A percentile compares a stretch with the other conserved stretches of the same genome.
These are phyloP conservation scores for Planococcus citri DNA, from an alignment of 1,140 invertebrate genomes.

Conservation along the genomic window DNA sequence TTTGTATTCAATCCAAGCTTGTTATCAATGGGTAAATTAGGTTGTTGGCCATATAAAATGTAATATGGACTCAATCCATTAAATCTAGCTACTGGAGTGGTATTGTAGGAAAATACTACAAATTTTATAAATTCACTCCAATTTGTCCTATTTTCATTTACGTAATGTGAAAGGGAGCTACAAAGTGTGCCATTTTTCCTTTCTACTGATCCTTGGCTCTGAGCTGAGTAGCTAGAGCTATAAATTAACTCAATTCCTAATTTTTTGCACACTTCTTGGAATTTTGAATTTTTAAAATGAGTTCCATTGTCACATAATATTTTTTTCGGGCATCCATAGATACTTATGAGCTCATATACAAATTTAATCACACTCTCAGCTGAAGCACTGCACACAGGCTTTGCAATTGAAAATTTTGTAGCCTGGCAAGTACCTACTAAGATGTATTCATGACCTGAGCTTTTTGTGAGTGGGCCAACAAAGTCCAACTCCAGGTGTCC, in stretches of 20 bases:
- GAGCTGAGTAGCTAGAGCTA: neutral
- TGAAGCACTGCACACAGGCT: neutral
- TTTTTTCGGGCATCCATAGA: neutral
- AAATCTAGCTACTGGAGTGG: neutral
- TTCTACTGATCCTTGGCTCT: conserved; percentile 15
- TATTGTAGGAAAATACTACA: neutral
- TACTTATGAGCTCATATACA: neutral
- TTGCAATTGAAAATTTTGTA: neutral
- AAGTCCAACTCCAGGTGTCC: neutral
- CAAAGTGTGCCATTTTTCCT: conserved; percentile 12
- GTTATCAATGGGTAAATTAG: neutral
- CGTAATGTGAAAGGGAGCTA: conserved; percentile 4
- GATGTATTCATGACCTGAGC: neutral
- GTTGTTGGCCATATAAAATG: neutral
- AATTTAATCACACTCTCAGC: neutral
- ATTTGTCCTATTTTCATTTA: conserved; percentile 14
- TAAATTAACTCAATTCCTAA: conserved; percentile 14
- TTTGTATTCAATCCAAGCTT: neutral
- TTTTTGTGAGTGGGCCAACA: conserved; percentile 10
- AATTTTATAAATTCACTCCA: neutral
- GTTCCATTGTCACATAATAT: conserved; percentile 9
- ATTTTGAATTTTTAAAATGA: conserved; percentile 5
- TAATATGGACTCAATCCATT: neutral
- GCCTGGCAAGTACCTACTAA: neutral
- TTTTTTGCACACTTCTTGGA: neutral